Percentiles rank a stretch among this genome's conserved stretches.
Evolutionary conservation across 1,140 invertebrate species (phyloP).

Genomic region (Lordiphosa mommai): DNA sequence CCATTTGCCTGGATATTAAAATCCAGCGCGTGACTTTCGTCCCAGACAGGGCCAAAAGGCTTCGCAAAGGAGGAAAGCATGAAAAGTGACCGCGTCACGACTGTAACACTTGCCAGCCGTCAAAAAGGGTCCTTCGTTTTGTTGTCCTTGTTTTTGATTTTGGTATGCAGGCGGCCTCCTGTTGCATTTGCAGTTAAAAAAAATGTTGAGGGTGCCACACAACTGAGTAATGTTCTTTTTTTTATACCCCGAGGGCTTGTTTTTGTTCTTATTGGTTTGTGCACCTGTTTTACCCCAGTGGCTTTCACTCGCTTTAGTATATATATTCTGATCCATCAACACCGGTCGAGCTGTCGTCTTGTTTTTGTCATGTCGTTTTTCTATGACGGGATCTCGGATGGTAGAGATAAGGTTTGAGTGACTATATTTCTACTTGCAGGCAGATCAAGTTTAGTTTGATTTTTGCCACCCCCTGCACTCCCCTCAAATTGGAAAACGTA

Average conservation of each 20-base stretch:
- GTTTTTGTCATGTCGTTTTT: too few relatives aligned
- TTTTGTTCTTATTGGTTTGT: slow-evolving; percentile 3
- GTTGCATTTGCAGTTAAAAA: slow-evolving; percentile 5
- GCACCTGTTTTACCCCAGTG: too few relatives aligned
- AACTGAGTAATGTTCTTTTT: slow-evolving; percentile 7
- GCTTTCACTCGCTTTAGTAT: too few relatives aligned
- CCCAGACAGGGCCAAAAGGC: neutral
- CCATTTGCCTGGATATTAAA: neutral
- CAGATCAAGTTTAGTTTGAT: too few relatives aligned
- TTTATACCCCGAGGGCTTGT: neutral
- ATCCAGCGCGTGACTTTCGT: slow-evolving; percentile 4
- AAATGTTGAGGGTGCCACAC: neutral
- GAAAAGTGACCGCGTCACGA: slow-evolving; percentile 10
- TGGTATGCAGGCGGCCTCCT: neutral
- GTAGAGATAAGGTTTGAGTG: too few relatives aligned
- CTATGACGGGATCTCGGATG: too few relatives aligned
- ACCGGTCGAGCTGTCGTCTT: too few relatives aligned
- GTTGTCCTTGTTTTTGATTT: neutral
- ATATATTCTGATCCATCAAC: too few relatives aligned
- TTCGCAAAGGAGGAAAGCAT: neutral
- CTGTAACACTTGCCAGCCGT: neutral
- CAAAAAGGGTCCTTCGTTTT: neutral
- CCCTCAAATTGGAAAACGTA: too few relatives aligned
- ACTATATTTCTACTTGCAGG: too few relatives aligned
- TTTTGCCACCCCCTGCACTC: too few relatives aligned